These are phyloP conservation scores for Parus major DNA, from an alignment of 2,113 vertebrate species.

Conservation along the genomic window DNA sequence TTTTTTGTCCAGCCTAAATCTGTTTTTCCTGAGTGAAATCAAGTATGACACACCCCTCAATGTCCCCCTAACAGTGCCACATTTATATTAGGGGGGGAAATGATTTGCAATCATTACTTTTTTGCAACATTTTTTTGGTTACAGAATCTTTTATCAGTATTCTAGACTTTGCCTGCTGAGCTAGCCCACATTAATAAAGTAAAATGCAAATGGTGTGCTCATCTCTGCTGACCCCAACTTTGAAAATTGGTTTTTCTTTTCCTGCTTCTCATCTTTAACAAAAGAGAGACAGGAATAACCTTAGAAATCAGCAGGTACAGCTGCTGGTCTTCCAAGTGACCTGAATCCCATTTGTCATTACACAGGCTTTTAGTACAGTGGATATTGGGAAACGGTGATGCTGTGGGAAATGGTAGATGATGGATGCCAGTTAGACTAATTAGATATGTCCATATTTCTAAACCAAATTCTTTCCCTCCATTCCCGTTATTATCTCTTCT, in stretches of 20 bases:
- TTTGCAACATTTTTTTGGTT: background rate
- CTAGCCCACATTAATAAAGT: constrained; percentile 2
- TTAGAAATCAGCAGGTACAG: constrained; percentile 27
- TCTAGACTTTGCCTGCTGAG: background rate
- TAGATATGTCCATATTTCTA: background rate
- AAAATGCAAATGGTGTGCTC: constrained; percentile 26
- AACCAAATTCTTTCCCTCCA: background rate
- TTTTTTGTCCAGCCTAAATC: background rate
- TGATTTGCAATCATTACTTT: background rate
- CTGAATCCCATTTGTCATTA: background rate
- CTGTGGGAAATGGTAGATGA: background rate
- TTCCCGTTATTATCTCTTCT: background rate
- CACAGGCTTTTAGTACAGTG: background rate
- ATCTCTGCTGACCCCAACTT: constrained; percentile 12
- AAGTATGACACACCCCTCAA: background rate
- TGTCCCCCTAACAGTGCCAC: background rate
- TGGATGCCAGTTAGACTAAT: background rate
- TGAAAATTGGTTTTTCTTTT: constrained; percentile 27
- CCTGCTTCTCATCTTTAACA: background rate
- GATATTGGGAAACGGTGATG: background rate
- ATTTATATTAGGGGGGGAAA: background rate
- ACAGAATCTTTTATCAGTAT: constrained; percentile 2
- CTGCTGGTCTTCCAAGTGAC: background rate
- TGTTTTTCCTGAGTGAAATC: background rate
- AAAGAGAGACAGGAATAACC: background rate